Percentiles rank a stretch among this genome's conserved stretches.
Conservation (phyloP, 2,888 invertebrate species). For the Acronicta psi region DNA sequence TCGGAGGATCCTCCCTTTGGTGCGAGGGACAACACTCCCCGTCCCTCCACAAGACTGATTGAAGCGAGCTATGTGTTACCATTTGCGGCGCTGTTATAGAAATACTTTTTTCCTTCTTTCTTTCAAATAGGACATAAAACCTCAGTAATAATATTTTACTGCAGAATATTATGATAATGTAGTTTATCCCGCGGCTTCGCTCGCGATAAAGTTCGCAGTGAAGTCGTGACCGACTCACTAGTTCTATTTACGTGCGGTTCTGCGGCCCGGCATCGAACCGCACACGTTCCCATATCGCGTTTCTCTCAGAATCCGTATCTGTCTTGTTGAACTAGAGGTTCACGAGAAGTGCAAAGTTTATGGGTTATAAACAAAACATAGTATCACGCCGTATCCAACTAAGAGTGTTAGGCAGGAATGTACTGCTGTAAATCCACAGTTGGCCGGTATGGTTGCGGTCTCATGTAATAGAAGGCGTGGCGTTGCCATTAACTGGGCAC, state of each 20-base stretch:
- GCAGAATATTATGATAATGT: slow-evolving; percentile 49
- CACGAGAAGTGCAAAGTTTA: slow-evolving; percentile 2
- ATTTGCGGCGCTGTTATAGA: too few relatives aligned
- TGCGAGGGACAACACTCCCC: too few relatives aligned
- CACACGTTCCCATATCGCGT: slow-evolving; percentile 47
- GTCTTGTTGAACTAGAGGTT: slow-evolving; percentile 15
- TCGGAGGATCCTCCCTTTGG: too few relatives aligned
- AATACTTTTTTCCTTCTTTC: too few relatives aligned
- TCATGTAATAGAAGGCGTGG: neutral
- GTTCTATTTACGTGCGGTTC: slow-evolving; percentile 49
- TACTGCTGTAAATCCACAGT: slow-evolving; percentile 5
- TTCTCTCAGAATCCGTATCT: slow-evolving; percentile 31
- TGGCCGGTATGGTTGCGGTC: slow-evolving; percentile 14
- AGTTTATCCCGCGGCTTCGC: slow-evolving; percentile 17
- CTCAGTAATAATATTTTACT: slow-evolving; percentile 6
- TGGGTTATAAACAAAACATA: too few relatives aligned
- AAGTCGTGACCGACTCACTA: slow-evolving; percentile 56
- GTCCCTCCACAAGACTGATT: too few relatives aligned
- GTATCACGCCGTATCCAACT: too few relatives aligned
- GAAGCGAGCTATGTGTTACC: too few relatives aligned
- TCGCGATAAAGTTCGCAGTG: slow-evolving; percentile 42
- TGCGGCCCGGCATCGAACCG: slow-evolving; percentile 26
- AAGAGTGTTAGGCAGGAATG: too few relatives aligned
- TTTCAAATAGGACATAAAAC: too few relatives aligned
- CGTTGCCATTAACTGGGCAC: too few relatives aligned